Conservation (phyloP, 2,888 invertebrate genomes). For the Leptopilina myrica region DNA sequence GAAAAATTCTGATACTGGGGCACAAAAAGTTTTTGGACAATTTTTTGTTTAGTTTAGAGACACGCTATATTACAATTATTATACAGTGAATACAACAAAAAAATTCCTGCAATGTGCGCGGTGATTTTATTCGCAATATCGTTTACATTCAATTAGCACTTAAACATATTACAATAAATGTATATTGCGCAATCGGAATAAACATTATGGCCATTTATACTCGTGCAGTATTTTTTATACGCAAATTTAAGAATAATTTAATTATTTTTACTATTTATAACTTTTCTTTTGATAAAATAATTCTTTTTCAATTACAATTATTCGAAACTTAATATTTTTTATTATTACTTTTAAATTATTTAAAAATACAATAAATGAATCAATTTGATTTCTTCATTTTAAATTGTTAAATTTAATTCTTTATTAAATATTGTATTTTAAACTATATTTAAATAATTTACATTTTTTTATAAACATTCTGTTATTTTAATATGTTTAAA, state of each 20-base stretch:
- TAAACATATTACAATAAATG: constrained; percentile 22
- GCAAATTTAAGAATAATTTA: background rate
- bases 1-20: constrained; percentile 25
- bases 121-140: constrained; percentile 48
- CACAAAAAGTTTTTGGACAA: background rate
- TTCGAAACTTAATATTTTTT: no score
- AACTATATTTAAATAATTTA: no score
- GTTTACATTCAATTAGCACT: constrained; percentile 17
- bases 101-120: constrained; percentile 52
- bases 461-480: no score
- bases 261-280: no score
- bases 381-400: no score
- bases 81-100: constrained; percentile 61
- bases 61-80: constrained; percentile 61
- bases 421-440: no score
- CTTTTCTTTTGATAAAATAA: no score
- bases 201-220: constrained; percentile 58
- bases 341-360: no score
- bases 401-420: no score
- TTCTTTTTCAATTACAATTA: no score
- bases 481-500: no score
- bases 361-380: no score
- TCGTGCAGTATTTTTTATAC: constrained; percentile 42
- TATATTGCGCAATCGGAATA: constrained; percentile 39
- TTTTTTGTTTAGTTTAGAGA: constrained; percentile 39